Percentiles rank a stretch among this genome's conserved stretches.
These are phyloP conservation scores for Chloroclysta siterata DNA, from an alignment of 2,888 invertebrate genomes.

Conservation along the genomic window DNA sequence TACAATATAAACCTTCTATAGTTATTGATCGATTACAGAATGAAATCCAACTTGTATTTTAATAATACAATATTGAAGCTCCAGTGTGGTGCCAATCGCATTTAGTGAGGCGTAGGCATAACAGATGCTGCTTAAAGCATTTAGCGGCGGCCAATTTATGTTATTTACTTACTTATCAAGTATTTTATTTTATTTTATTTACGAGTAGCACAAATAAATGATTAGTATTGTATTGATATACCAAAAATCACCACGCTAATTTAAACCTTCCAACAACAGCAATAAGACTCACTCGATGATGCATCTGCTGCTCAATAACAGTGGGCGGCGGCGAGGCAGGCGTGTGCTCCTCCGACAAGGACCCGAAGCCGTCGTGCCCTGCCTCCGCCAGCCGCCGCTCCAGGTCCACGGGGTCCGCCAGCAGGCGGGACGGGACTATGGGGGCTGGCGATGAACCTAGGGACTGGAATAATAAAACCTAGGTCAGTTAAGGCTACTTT, in stretches of 20 bases:
- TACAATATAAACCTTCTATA: too few species aligned
- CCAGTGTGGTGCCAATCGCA: too few species aligned
- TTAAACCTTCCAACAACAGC: background rate
- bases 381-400: slow-evolving; percentile 88
- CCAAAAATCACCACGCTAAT: background rate
- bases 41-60: too few species aligned
- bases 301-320: slow-evolving; percentile 73
- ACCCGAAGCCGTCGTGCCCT: slow-evolving; percentile 77
- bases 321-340: slow-evolving; percentile 72
- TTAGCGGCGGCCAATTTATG: too few species aligned
- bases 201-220: too few species aligned
- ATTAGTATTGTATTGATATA: too few species aligned
- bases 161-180: too few species aligned
- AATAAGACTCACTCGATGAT: slow-evolving; percentile 64
- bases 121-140: too few species aligned
- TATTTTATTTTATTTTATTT: too few species aligned
- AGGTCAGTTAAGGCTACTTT: background rate
- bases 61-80: too few species aligned
- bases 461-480: slow-evolving; percentile 70
- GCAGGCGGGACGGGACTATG: slow-evolving; percentile 92
- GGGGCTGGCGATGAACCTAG: slow-evolving; percentile 90
- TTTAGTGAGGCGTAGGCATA: too few species aligned
- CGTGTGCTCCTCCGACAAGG: slow-evolving; percentile 69
- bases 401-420: slow-evolving; percentile 93
- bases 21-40: too few species aligned